phyloP scores from a whole-genome alignment of 2,888 invertebrate species.

The Agonum fuliginosum region DNA sequence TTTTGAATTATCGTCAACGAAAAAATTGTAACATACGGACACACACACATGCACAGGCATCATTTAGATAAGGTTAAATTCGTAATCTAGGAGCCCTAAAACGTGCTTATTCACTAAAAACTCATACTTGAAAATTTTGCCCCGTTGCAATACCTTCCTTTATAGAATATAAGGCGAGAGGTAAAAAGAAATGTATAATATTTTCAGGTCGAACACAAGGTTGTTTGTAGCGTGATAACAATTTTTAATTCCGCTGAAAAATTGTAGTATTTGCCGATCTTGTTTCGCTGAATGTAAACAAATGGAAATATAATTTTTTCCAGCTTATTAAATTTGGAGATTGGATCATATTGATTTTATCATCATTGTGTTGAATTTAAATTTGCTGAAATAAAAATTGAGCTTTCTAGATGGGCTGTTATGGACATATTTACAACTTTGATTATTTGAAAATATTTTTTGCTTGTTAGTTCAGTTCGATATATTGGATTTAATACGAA shows the following conservation, averaged over 20 bases:
- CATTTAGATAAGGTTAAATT: too few species aligned
- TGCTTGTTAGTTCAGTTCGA: constrained; percentile 2
- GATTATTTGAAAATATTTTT: not conserved
- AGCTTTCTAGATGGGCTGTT: not conserved
- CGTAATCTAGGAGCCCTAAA: too few species aligned
- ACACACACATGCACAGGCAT: too few species aligned
- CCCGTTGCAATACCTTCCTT: too few species aligned
- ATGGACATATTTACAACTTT: not conserved
- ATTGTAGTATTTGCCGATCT: constrained; percentile 10
- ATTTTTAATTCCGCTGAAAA: constrained; percentile 22
- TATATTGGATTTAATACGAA: not conserved
- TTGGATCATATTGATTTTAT: constrained; percentile 1
- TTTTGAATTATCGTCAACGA: too few species aligned
- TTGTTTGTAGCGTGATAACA: not conserved
- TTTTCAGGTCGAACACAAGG: too few species aligned
- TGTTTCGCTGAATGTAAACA: not conserved
- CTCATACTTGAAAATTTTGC: too few species aligned
- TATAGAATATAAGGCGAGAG: too few species aligned
- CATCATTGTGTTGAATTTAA: constrained; percentile 1
- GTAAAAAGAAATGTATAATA: too few species aligned
- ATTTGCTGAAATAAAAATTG: not conserved
- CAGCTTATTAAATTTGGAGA: constrained; percentile 6
- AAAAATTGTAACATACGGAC: too few species aligned
- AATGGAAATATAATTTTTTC: constrained; percentile 7
- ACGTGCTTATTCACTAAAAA: too few species aligned